Percentiles rank a stretch among this genome's conserved stretches.
These are phyloP conservation scores for Poecilia wingei DNA, from an alignment of 2,797 vertebrate genomes.

Conservation along the genomic window DNA sequence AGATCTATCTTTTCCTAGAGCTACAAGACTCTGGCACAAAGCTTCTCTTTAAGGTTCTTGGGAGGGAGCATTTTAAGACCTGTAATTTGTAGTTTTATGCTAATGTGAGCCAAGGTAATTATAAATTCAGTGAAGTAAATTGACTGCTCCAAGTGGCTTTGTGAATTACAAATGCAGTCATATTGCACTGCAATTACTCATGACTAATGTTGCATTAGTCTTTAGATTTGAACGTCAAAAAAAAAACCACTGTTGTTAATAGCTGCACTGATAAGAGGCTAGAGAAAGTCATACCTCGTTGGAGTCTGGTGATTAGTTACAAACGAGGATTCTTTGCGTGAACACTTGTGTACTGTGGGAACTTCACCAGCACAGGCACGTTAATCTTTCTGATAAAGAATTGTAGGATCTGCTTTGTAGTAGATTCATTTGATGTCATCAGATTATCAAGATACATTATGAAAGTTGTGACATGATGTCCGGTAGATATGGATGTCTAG, in stretches of 20 bases:
- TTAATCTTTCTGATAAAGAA: conserved; percentile 21
- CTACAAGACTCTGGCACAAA: neutral
- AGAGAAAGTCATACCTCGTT: conserved; percentile 29
- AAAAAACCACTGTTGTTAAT: conserved; percentile 11
- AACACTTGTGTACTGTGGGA: conserved; percentile 16
- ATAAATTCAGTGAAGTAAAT: conserved; percentile 12
- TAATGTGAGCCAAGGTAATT: neutral
- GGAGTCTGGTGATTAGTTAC: conserved; percentile 29
- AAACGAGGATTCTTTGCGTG: conserved; percentile 27
- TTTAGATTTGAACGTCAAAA: conserved; percentile 23
- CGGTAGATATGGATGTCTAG: conserved; percentile 28
- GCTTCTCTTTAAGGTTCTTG: neutral
- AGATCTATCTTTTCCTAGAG: neutral
- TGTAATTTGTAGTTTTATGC: conserved; percentile 10
- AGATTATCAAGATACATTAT: conserved; percentile 46
- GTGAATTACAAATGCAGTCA: conserved; percentile 18
- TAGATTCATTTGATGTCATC: conserved; percentile 34
- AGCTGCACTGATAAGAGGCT: conserved; percentile 30
- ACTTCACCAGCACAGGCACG: conserved; percentile 9
- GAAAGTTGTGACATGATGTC: neutral
- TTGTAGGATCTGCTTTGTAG: conserved; percentile 26
- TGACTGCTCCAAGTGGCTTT: conserved; percentile 13
- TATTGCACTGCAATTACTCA: conserved; percentile 24
- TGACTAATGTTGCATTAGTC: conserved; percentile 38
- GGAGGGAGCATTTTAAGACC: neutral